Base-by-base conservation (phyloP, 2,113 vertebrate species). In the Tragelaphus buxtoni region DNA sequence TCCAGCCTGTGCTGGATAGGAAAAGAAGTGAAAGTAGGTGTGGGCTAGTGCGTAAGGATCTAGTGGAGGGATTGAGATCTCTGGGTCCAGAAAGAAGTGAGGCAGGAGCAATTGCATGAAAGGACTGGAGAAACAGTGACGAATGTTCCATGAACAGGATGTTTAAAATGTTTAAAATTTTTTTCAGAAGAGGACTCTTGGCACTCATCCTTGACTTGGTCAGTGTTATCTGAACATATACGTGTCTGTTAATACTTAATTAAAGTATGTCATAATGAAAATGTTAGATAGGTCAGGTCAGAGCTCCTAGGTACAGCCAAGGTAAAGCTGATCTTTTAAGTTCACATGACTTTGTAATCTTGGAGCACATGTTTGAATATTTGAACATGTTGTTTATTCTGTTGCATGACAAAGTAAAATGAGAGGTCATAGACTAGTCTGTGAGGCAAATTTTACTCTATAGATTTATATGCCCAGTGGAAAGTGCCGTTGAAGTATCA, bases 331-430 rank as follows among this genome's bases (percentile, higher is more conserved):
- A 85, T 82, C 65, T 92, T 63, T 88, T 91, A 30, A 90, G 89
- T 88, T 94, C 55, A 84, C 20, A 3, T 97, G 49, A 90, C 12
- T 92, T 74, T 81, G 51, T 92, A 69, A 81, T 96, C 35, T 81
- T 96, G 9, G 14, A 74, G 65, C 30, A 53, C 32, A 20, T 83
- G 32, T 81, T 90, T 96, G 30, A 90, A 30, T 97, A 85, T 95
- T 87, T 95, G 47, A 96, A 87, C 47, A 87, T 80, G 28, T 35
- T 92, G 4, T 45, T 63, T 76, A 91, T 87, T 91, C 24, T 45
- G 18, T 60, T 84, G 4, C 26, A n/a, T 92, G 65, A 90, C 65
- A 97, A 94, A 79, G 95, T 95, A 61, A 94, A 97, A 96, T 16
- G 58, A 81, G 30, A 87, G 32, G 65, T 81, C 49, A 65, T 39